Conservation (phyloP, 2,888 invertebrate genomes). For the Bombyx huttoni region DNA sequence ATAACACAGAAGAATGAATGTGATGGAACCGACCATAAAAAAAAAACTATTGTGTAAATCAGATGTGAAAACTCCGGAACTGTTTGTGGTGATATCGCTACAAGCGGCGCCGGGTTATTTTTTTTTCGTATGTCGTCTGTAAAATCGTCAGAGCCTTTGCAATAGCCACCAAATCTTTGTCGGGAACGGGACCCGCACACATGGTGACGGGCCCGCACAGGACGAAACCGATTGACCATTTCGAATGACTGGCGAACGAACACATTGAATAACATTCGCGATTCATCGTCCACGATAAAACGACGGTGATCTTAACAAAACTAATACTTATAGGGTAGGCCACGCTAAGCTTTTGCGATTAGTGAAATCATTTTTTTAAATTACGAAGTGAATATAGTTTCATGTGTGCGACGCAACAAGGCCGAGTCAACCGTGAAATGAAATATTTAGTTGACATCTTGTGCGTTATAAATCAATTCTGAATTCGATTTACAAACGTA, state of each 20-base stretch:
- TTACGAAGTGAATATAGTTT: too few relatives aligned
- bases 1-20: constrained; percentile 40
- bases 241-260: constrained; percentile 12
- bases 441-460: constrained; percentile 28
- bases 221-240: constrained; percentile 20
- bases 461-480: constrained; percentile 40
- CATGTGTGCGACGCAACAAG: too few relatives aligned
- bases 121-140: constrained; percentile 17
- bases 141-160: constrained; percentile 57
- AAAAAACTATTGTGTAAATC: constrained; percentile 27
- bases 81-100: constrained; percentile 5
- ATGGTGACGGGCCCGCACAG: constrained; percentile 58
- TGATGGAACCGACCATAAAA: constrained; percentile 32
- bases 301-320: too few relatives aligned
- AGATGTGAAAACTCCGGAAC: constrained; percentile 2
- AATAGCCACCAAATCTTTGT: constrained; percentile 61
- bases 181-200: constrained; percentile 42
- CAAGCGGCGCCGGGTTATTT: constrained; percentile 39
- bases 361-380: too few relatives aligned
- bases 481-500: too few relatives aligned
- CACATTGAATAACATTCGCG: constrained; percentile 46
- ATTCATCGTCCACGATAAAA: too few relatives aligned
- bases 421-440: constrained; percentile 58
- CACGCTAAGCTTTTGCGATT: too few relatives aligned
- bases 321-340: too few relatives aligned